Conservation (phyloP, 2,113 vertebrate species). For the Archilochus colubris region DNA sequence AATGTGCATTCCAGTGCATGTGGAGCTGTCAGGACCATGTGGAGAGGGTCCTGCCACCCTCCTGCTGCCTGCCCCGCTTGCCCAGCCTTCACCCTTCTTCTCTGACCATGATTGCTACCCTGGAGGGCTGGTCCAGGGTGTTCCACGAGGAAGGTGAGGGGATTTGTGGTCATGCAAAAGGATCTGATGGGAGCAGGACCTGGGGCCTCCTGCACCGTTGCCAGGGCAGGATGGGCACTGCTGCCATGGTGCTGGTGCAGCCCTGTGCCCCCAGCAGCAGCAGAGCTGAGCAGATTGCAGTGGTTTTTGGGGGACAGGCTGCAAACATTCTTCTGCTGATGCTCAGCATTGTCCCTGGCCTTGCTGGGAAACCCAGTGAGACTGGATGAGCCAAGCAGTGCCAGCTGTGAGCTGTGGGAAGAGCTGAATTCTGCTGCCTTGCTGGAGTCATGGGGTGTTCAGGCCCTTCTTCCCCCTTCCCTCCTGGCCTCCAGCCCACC, state of each 20-base stretch:
- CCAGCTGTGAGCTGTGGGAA: background rate
- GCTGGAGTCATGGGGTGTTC: rapidly evolving
- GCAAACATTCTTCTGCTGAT: background rate
- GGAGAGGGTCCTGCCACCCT: rapidly evolving
- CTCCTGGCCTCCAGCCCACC: rapidly evolving
- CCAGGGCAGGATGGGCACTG: background rate
- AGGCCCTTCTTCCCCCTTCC: background rate
- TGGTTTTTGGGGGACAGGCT: background rate
- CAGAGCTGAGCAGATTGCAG: background rate
- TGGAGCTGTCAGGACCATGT: rapidly evolving
- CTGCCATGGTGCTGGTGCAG: background rate
- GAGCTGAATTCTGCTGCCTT: background rate
- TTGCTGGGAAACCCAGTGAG: background rate
- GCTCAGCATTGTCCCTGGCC: background rate
- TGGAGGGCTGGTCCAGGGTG: background rate
- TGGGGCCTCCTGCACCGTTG: no score
- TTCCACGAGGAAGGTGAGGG: background rate
- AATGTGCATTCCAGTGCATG: rapidly evolving
- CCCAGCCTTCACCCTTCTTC: rapidly evolving
- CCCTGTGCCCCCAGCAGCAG: background rate
- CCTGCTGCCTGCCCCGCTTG: background rate
- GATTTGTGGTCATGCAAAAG: background rate
- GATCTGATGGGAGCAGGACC: rapidly evolving
- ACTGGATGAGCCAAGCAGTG: background rate
- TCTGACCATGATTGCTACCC: rapidly evolving